phyloP scores from a whole-genome alignment of 2,888 invertebrate species.

The Leucophenga maculata region DNA sequence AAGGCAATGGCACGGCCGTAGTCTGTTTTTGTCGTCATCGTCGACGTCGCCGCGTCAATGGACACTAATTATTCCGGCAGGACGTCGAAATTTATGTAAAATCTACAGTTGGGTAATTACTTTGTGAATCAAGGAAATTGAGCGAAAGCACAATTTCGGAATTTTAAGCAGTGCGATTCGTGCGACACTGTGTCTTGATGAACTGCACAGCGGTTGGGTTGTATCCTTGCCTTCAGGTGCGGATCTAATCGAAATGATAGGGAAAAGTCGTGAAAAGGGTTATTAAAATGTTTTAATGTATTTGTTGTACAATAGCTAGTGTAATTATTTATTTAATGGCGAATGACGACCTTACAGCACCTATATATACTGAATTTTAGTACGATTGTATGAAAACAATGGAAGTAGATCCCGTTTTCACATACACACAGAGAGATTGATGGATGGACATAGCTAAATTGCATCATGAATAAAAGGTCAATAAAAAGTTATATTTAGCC shows the following conservation, averaged over 20 bases:
- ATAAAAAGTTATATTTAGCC: too few relatives aligned
- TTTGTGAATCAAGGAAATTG: conserved; percentile 68
- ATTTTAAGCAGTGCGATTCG: conserved; percentile 52
- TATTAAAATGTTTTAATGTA: too few relatives aligned
- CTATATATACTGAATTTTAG: too few relatives aligned
- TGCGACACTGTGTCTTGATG: background rate
- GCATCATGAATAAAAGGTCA: too few relatives aligned
- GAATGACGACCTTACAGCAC: too few relatives aligned
- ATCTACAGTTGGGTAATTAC: conserved; percentile 60
- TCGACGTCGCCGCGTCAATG: conserved; percentile 42
- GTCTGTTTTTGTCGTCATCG: conserved; percentile 23
- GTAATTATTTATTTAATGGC: too few relatives aligned
- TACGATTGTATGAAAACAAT: too few relatives aligned
- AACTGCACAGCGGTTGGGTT: background rate
- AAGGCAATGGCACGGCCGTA: conserved; percentile 35
- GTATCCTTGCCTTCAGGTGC: conserved; percentile 13
- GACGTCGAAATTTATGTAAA: conserved; percentile 53
- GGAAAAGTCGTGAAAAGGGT: too few relatives aligned
- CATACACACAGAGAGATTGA: too few relatives aligned
- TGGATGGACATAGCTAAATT: too few relatives aligned
- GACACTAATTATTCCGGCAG: conserved; percentile 62
- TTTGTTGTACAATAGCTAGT: too few relatives aligned
- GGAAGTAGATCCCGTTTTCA: too few relatives aligned
- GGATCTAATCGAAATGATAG: background rate
- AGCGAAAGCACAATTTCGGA: conserved; percentile 63